These are phyloP conservation scores for Mongoloraphidia duomilia DNA, from an alignment of 2,888 invertebrate species.

Conservation along the genomic window DNA sequence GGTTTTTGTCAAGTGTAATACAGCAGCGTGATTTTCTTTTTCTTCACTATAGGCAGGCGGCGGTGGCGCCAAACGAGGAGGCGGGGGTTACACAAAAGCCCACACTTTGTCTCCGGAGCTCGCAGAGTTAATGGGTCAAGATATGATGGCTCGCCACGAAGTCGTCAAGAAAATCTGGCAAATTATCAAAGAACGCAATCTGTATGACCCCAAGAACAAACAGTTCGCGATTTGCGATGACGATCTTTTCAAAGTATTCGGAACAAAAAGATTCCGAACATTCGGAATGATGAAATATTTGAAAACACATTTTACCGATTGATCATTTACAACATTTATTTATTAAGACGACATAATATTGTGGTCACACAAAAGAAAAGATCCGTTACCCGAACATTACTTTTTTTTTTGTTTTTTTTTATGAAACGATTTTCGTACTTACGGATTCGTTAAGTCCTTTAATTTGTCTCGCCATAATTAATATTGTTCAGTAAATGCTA, in stretches of 20 bases:
- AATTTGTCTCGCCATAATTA: neutral
- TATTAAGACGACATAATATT: constrained; percentile 13
- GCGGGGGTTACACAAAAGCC: constrained; percentile 71
- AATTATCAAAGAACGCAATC: constrained; percentile 75
- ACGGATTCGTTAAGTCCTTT: neutral
- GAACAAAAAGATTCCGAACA: constrained; percentile 81
- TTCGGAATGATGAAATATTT: constrained; percentile 97
- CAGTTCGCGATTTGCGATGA: constrained; percentile 92
- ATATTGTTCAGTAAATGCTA: neutral
- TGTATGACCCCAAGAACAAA: constrained; percentile 88
- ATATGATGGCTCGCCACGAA: constrained; percentile 73
- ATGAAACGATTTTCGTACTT: neutral
- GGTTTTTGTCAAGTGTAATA: neutral
- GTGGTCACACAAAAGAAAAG: constrained; percentile 7
- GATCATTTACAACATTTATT: constrained; percentile 17
- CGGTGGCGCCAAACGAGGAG: constrained; percentile 36
- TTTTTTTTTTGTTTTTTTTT: neutral
- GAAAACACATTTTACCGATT: constrained; percentile 72
- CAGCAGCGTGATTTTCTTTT: neutral
- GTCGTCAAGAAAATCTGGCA: constrained; percentile 85
- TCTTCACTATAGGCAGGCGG: constrained; percentile 15
- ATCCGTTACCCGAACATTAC: constrained; percentile 14
- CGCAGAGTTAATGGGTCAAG: constrained; percentile 70
- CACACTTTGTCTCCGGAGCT: constrained; percentile 75
- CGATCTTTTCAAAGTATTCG: constrained; percentile 76